Conservation (phyloP, 2,797 vertebrate genomes). For the Lagodon rhomboides region DNA sequence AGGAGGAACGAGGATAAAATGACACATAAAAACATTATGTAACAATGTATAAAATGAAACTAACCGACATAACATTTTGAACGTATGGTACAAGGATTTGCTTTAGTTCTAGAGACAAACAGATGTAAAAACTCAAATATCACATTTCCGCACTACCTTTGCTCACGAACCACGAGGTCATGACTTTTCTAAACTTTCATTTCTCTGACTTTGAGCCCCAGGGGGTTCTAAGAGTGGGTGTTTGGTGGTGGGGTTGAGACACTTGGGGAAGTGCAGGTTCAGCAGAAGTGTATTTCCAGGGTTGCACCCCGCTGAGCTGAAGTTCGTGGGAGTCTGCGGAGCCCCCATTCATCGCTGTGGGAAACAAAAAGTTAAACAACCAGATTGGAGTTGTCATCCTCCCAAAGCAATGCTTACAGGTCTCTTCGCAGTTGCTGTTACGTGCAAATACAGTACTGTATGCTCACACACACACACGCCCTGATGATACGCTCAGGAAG, state of each 20-base stretch:
- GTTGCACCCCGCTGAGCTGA: conserved; percentile 52
- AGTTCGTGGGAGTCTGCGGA: conserved; percentile 45
- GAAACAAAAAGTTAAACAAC: conserved; percentile 47
- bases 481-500: conserved; percentile 17
- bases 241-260: conserved; percentile 26
- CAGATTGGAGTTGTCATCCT: conserved; percentile 29
- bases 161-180: conserved; percentile 19
- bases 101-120: neutral
- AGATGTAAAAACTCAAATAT: neutral
- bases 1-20: neutral
- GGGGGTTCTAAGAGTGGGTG: conserved; percentile 13
- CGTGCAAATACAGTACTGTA: conserved; percentile 21
- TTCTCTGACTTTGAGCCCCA: conserved; percentile 35
- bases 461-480: neutral
- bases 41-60: neutral
- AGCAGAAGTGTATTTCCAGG: conserved; percentile 68
- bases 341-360: conserved; percentile 42
- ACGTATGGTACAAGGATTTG: neutral
- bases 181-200: conserved; percentile 41
- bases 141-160: neutral
- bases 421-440: conserved; percentile 23
- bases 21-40: neutral
- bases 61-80: neutral
- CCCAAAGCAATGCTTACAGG: conserved; percentile 34
- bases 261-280: conserved; percentile 62